Evolutionary conservation across 2,888 invertebrate species (phyloP).

Genomic region (Brachylomia viminalis): DNA sequence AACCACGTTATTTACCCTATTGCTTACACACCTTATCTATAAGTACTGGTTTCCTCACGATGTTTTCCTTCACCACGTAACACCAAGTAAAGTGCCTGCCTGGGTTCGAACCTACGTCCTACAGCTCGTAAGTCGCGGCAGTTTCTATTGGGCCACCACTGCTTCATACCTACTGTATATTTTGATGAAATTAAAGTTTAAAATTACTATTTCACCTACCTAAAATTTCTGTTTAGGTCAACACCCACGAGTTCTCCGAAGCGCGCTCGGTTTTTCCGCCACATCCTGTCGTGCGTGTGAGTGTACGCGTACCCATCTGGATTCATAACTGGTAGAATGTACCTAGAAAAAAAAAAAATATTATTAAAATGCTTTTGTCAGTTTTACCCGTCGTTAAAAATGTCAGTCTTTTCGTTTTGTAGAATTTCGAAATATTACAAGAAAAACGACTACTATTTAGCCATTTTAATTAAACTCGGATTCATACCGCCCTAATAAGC

Average conservation of each 20-base stretch:
- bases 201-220: constrained; percentile 78
- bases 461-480: background rate
- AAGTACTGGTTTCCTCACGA: background rate
- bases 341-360: constrained; percentile 80
- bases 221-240: constrained; percentile 97
- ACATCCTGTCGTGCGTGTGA: constrained; percentile 94
- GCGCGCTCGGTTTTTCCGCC: constrained; percentile 94
- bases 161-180: background rate
- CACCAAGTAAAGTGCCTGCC: background rate
- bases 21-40: no score
- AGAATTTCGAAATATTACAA: background rate
- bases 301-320: constrained; percentile 97
- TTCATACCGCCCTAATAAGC: background rate
- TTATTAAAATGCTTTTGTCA: no score
- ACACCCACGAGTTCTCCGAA: constrained; percentile 93
- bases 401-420: background rate
- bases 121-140: background rate
- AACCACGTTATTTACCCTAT: no score
- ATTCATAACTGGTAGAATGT: constrained; percentile 94
- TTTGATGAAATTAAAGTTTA: background rate
- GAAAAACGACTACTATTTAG: background rate
- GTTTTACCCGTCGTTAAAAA: background rate
- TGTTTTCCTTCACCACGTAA: background rate
- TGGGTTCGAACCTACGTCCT: background rate
- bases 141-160: background rate